Conservation (phyloP, 2,113 vertebrate species). For the Salvelinus fontinalis region DNA sequence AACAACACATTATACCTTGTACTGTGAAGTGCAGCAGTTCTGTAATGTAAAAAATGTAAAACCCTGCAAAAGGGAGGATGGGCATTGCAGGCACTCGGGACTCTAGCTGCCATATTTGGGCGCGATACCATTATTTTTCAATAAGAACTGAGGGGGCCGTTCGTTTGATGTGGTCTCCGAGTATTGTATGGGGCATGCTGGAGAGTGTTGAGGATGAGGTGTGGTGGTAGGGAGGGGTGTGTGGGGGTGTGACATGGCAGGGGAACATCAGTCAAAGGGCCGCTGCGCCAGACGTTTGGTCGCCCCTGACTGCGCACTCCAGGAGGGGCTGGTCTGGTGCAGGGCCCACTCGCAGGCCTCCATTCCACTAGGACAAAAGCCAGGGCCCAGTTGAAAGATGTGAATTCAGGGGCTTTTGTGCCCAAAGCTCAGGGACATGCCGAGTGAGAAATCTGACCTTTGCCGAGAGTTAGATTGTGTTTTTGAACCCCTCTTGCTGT, state of each 20-base stretch:
- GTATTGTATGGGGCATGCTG: slow-evolving; percentile 69
- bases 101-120: slow-evolving; percentile 62
- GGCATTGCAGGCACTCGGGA: slow-evolving; percentile 44
- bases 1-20: slow-evolving; percentile 9
- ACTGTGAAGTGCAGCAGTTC: slow-evolving; percentile 18
- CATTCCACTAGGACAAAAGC: slow-evolving; percentile 74
- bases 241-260: slow-evolving; percentile 72
- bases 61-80: slow-evolving; percentile 51
- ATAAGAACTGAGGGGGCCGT: slow-evolving; percentile 67
- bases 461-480: slow-evolving; percentile 71
- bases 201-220: slow-evolving; percentile 69
- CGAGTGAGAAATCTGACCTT: slow-evolving; percentile 73
- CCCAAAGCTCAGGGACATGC: slow-evolving; percentile 63
- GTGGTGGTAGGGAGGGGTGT: slow-evolving; percentile 3
- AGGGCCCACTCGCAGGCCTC: slow-evolving; percentile 69
- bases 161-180: slow-evolving; percentile 74
- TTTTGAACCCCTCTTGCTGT: slow-evolving; percentile 77
- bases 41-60: slow-evolving; percentile 35
- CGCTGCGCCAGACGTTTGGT: slow-evolving; percentile 75
- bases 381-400: slow-evolving; percentile 77
- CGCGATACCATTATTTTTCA: slow-evolving; percentile 69
- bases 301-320: slow-evolving; percentile 77
- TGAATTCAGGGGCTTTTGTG: slow-evolving; percentile 78
- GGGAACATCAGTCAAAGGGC: slow-evolving; percentile 80
- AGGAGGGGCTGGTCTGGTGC: slow-evolving; percentile 78